Percentiles rank a stretch among this genome's conserved stretches.
These are phyloP conservation scores for Pteria penguin DNA, from an alignment of 2,888 invertebrate species.

Conservation along the genomic window DNA sequence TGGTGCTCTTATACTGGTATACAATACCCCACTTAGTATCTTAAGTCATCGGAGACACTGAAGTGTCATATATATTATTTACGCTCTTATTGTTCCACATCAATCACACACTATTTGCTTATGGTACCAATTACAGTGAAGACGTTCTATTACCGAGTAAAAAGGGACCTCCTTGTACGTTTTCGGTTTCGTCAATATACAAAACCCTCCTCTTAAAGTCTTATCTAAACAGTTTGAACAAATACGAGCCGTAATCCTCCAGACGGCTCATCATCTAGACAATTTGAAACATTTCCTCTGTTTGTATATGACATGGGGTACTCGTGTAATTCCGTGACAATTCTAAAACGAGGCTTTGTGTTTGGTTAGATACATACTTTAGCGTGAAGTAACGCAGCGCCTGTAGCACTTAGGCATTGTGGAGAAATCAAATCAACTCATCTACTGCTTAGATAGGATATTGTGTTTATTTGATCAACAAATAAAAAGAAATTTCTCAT, in stretches of 20 bases:
- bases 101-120: background rate
- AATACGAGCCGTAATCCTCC: background rate
- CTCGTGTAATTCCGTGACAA: background rate
- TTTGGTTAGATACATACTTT: background rate
- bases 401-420: slow-evolving; percentile 1
- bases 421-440: background rate
- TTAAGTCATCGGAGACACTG: background rate
- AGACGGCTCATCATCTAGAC: background rate
- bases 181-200: background rate
- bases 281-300: background rate
- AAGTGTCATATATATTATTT: background rate
- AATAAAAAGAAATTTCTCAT: background rate
- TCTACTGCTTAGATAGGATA: background rate
- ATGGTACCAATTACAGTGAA: background rate
- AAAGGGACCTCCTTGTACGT: background rate
- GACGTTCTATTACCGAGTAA: background rate
- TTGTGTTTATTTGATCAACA: background rate
- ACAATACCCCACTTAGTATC: background rate
- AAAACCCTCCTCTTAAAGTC: background rate
- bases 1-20: too few species aligned
- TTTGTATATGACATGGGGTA: background rate
- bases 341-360: background rate
- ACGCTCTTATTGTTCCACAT: background rate
- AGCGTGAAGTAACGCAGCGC: background rate
- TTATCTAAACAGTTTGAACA: background rate